Evolutionary conservation across 2,113 vertebrate genomes (phyloP).

Genomic region (Gavia stellata): DNA sequence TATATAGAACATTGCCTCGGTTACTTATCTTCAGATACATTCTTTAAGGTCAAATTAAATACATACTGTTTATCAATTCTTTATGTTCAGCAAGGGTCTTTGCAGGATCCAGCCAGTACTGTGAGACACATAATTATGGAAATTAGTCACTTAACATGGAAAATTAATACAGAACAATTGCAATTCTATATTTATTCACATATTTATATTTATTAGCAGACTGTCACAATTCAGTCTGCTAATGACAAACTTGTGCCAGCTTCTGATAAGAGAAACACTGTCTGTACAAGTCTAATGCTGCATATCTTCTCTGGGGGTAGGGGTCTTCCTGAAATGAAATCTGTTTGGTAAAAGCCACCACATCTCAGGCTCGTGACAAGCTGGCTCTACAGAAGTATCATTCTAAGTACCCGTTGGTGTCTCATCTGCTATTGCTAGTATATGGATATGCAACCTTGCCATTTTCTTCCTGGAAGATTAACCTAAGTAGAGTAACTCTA

Average conservation of each 20-base stretch:
- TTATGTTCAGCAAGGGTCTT: constrained; percentile 88
- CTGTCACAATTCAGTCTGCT: neutral
- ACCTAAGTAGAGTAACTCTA: neutral
- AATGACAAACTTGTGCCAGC: neutral
- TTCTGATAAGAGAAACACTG: neutral
- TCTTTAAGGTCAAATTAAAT: constrained; percentile 31
- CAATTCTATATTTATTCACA: neutral
- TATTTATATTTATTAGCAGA: neutral
- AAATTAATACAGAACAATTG: neutral
- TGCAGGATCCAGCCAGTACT: constrained; percentile 91
- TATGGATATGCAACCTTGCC: neutral
- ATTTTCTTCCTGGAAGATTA: neutral
- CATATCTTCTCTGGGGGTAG: rapidly evolving
- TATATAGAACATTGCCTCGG: neutral
- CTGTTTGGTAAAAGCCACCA: neutral
- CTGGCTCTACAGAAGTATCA: neutral
- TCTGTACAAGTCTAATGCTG: neutral
- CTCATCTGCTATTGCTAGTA: neutral
- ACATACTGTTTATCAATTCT: constrained; percentile 88
- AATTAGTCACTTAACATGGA: neutral
- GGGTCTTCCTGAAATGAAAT: neutral
- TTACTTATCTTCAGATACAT: neutral
- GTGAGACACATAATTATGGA: constrained; percentile 24
- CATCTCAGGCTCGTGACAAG: neutral
- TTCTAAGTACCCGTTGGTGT: rapidly evolving